A percentile compares a stretch with the other conserved stretches of the same genome.
These are phyloP conservation scores for Listronotus bonariensis DNA, from an alignment of 1,140 invertebrate genomes.

Conservation along the genomic window DNA sequence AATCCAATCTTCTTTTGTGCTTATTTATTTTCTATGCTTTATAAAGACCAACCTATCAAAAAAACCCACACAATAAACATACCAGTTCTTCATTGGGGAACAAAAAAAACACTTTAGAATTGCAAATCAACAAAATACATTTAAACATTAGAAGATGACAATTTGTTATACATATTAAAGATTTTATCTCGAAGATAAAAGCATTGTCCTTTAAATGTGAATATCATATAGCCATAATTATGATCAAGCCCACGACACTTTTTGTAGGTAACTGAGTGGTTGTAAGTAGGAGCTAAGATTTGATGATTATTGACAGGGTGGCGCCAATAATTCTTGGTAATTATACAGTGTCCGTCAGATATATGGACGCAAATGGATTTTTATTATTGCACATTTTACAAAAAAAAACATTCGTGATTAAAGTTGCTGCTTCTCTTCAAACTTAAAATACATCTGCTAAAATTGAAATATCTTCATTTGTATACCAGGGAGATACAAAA, in stretches of 20 bases:
- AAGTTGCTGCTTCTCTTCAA: too few species aligned
- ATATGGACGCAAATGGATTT: too few species aligned
- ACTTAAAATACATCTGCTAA: too few species aligned
- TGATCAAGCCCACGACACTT: neutral
- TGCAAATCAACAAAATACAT: conserved; percentile 8
- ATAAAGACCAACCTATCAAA: conserved; percentile 7
- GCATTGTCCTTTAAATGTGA: conserved; percentile 9
- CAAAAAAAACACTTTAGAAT: conserved; percentile 9
- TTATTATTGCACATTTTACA: too few species aligned
- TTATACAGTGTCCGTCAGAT: too few species aligned
- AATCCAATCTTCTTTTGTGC: neutral
- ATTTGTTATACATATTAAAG: conserved; percentile 8
- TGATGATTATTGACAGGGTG: too few species aligned
- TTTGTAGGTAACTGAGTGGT: neutral
- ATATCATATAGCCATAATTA: conserved; percentile 2
- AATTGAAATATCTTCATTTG: too few species aligned
- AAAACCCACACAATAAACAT: conserved; percentile 1
- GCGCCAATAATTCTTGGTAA: too few species aligned
- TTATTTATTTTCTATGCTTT: neutral
- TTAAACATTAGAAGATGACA: conserved; percentile 12
- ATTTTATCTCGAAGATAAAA: conserved; percentile 1
- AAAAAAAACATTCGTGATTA: too few species aligned
- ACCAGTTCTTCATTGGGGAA: neutral
- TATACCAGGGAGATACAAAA: too few species aligned
- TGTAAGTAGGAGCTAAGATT: neutral